Evolutionary conservation across 2,888 invertebrate species (phyloP), one percentile per base, ranked within the genome.

Genomic region (Pandemis corylana): DNA sequence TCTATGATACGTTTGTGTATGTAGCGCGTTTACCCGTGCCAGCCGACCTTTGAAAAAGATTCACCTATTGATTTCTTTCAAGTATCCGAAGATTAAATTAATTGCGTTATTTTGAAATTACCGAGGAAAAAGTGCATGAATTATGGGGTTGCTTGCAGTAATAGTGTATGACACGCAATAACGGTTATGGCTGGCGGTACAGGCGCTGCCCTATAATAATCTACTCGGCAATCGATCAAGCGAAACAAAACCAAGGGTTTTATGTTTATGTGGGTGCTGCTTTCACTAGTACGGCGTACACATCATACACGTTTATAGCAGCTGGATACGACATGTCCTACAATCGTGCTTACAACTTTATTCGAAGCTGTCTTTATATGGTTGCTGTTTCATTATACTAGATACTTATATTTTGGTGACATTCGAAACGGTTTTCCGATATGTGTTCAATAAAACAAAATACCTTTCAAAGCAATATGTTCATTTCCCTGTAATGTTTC

Each of bases 1-100:
- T 72, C 75, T 80, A 81, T 82, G 80, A 83, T 82, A 83, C 80
- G 81, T 83, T 80, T 83, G 81, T 80, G 72, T 72, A 53, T 68
- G 20, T 65, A 65, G 42, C 59, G 63, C 62, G 71, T 36, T 63
- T 67, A 20, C 62, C 67, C 42, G 20, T n/a, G 59, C 44, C 9
- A 36, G 51, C 28, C 42, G 61, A 44, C 61, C 66, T 61, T 70
- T 70, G n/a, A 53, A 67, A 67, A 67, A 67, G 36, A 36, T 41
- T 67, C 49, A 53, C 49, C 7, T 56, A 56, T 20, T 15, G 56
- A 20, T 56, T n/a, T 20, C 15, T 56, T 56, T 56, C 56, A 2
- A 56, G 59, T 59, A 59, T 5, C 28, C 5, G 59, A 59, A 64
- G 64, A 46, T 65, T 65, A 49, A 20, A 46, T 65, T 65, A 49